Percentiles rank a stretch among this genome's conserved stretches.
Evolutionary conservation across 2,797 vertebrate genomes (phyloP).

Genomic region (Zalophus californianus): DNA sequence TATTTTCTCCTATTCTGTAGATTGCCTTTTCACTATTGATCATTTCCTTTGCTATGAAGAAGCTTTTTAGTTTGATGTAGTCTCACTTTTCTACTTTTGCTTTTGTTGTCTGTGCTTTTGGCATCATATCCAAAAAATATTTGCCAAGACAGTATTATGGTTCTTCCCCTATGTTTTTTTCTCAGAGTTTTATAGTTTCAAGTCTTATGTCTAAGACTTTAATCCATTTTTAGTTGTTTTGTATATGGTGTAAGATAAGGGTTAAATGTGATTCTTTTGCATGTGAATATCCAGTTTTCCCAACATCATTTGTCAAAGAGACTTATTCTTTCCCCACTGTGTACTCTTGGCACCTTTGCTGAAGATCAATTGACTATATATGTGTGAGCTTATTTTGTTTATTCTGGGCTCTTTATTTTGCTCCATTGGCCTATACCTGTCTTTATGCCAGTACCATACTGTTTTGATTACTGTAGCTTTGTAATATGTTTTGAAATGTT

Average conservation of each 20-base stretch:
- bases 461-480: background rate
- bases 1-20: background rate
- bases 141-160: background rate
- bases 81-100: background rate
- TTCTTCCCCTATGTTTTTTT: background rate
- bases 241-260: background rate
- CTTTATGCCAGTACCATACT: background rate
- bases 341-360: background rate
- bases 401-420: background rate
- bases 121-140: background rate
- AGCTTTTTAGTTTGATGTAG: background rate
- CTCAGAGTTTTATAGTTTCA: background rate
- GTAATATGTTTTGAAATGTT: background rate
- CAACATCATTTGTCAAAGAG: background rate
- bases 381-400: background rate
- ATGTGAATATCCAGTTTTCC: background rate
- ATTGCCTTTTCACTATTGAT: background rate
- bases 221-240: background rate
- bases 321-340: background rate
- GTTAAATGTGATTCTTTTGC: background rate
- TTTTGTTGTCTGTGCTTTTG: background rate
- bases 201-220: background rate
- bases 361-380: background rate
- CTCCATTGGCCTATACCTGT: background rate
- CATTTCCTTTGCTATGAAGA: background rate